Evolutionary conservation across 1,140 invertebrate genomes (phyloP).

Genomic region (Coptotermes formosanus): DNA sequence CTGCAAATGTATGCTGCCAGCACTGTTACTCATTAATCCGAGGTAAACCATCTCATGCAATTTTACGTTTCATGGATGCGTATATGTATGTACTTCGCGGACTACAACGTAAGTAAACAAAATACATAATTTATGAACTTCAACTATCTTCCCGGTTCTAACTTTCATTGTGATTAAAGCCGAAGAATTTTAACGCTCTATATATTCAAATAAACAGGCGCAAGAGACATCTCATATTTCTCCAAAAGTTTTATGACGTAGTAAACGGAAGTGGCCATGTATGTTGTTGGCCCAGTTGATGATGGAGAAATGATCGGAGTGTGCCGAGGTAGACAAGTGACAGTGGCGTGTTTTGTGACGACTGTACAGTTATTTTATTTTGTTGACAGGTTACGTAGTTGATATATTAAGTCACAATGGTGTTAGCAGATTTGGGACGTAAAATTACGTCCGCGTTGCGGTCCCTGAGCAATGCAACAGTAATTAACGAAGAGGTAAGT

Average conservation of each 20-base stretch:
- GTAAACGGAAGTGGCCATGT: not conserved
- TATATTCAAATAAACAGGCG: too few species aligned
- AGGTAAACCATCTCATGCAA: too few species aligned
- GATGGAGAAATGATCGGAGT: not conserved
- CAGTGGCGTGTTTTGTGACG: not conserved
- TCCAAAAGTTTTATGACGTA: not conserved
- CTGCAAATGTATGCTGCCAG: too few species aligned
- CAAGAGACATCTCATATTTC: not conserved
- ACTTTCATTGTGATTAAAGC: too few species aligned
- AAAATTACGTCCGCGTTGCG: constrained; percentile 98
- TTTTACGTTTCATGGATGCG: too few species aligned
- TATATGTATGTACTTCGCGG: too few species aligned
- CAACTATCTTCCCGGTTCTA: too few species aligned
- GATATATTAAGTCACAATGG: constrained; percentile 65
- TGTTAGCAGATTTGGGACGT: constrained; percentile 98
- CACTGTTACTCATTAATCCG: too few species aligned
- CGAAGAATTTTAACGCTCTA: too few species aligned
- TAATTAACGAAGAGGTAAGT: constrained; percentile 96
- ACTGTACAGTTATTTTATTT: not conserved
- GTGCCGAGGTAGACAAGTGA: not conserved
- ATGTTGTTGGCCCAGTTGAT: not conserved
- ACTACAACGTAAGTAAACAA: too few species aligned
- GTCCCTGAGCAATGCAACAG: constrained; percentile 95
- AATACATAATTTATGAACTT: too few species aligned
- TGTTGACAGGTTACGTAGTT: not conserved